phyloP scores from a whole-genome alignment of 2,888 invertebrate species.

The Yponomeuta sedellus region DNA sequence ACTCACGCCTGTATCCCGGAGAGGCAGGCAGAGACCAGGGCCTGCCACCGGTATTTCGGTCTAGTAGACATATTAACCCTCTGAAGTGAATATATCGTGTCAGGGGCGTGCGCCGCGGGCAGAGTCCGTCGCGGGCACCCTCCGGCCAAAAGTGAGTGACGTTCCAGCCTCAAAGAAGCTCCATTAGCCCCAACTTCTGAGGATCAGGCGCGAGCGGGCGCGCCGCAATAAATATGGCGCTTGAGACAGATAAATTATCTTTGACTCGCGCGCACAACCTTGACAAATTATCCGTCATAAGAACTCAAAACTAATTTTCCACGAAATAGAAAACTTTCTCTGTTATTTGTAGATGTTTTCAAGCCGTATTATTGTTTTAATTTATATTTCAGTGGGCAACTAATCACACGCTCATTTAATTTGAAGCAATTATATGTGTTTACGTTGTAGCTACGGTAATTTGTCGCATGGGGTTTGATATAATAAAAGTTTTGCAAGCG shows the following conservation, averaged over 20 bases:
- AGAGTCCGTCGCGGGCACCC: background rate
- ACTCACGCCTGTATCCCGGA: too few relatives aligned
- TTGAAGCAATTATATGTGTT: background rate
- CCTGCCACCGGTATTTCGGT: too few relatives aligned
- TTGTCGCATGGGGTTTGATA: slow-evolving; percentile 6
- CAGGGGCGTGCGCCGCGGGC: background rate
- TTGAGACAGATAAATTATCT: slow-evolving; percentile 75
- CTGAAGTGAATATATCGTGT: background rate
- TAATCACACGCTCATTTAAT: background rate
- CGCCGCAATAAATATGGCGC: slow-evolving; percentile 67
- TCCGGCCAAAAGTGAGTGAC: slow-evolving; percentile 47
- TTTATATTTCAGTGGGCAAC: background rate
- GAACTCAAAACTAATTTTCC: slow-evolving; percentile 70
- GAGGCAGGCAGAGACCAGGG: too few relatives aligned
- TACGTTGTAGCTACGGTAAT: background rate
- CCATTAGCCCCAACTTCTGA: slow-evolving; percentile 58
- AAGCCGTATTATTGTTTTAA: background rate
- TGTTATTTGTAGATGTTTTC: background rate
- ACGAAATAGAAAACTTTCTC: slow-evolving; percentile 57
- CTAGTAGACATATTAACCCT: background rate
- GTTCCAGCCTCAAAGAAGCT: slow-evolving; percentile 60
- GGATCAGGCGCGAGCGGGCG: slow-evolving; percentile 1
- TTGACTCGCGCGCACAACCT: slow-evolving; percentile 67
- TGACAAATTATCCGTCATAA: slow-evolving; percentile 74
- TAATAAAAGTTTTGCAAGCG: slow-evolving; percentile 29